Percentiles rank a stretch among this genome's conserved stretches.
Evolutionary conservation across 2,113 vertebrate species (phyloP).

Genomic region (Castor canadensis): DNA sequence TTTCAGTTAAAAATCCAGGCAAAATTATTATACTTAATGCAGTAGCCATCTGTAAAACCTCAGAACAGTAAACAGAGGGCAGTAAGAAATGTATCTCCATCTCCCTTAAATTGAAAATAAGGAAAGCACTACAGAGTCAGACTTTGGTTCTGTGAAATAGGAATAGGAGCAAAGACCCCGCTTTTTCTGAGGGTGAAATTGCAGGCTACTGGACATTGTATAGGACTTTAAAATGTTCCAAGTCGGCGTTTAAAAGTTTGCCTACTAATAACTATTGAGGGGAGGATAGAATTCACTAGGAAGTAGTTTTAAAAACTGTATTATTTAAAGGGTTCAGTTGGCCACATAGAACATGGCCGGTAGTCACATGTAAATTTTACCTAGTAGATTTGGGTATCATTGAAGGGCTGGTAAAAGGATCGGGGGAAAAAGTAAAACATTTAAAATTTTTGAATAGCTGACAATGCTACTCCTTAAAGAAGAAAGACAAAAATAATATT

Average conservation of each 20-base stretch:
- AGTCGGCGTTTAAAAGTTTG: neutral
- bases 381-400: neutral
- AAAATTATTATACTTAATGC: conserved; percentile 46
- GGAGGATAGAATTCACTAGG: neutral
- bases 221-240: neutral
- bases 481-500: neutral
- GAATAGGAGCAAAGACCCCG: neutral
- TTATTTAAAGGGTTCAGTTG: neutral
- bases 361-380: neutral
- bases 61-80: conserved; percentile 49
- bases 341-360: neutral
- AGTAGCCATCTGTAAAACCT: conserved; percentile 57
- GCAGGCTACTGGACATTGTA: neutral
- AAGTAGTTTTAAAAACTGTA: neutral
- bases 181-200: neutral
- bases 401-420: neutral
- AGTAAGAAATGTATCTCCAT: conserved; percentile 27
- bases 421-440: conserved; percentile 22
- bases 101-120: conserved; percentile 52
- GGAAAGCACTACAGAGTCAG: neutral
- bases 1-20: conserved; percentile 57
- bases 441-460: conserved; percentile 27
- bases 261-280: neutral
- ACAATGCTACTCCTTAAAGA: neutral
- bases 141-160: neutral